Base-by-base conservation (phyloP, 2,113 vertebrate species). In the Rhinopomastus cyanomelas region DNA sequence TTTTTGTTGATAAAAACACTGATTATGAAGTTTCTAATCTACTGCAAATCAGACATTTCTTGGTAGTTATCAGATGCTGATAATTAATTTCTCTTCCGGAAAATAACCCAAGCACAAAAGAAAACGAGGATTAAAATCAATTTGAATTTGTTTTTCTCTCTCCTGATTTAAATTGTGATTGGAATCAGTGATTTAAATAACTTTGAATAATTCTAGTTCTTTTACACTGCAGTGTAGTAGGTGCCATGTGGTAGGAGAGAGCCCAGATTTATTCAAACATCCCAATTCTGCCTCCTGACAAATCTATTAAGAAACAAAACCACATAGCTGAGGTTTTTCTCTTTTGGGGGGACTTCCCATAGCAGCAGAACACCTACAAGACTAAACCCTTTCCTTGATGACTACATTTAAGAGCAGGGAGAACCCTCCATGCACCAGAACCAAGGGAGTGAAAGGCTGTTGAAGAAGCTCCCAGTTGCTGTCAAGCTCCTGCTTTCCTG, bases 181-280 rank as follows among this genome's bases (percentile, higher is more conserved):
- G 78, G 84, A 95, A 94, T 93, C 81, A 55, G 89, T 34, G 55
- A 93, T 92, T 93, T 94, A 90, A 96, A 90, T 95, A 92, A 69
- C 87, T 87, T 46, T 84, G 89, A 94, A 76, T 93, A 88, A 87
- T 90, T 88, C 1, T 34, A 81, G 69, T 67, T 94, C 87, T 90
- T 62, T 79, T 81, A 62, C 69, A 23, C 66, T 69, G 42, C 57
- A 68, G 66, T 30, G 39, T 92, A 46, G 69, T 88, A 55, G 74
- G 26, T 79, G 32, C 61, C 49, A 42, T 85, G 79, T 85, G 76
- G 72, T 71, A 78, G 56, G 65, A 87, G 44, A 91, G 22, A 23
- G 6, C 37, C 71, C 65, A 82, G 80, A 36, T 56, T 27, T 9
- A 21, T 68, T 87, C 81, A 60, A 68, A 55, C 59, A 79, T 8